Evolutionary conservation across 2,888 invertebrate species (phyloP), one percentile per base, ranked within the genome.

Genomic region (Polia nebulosa): DNA sequence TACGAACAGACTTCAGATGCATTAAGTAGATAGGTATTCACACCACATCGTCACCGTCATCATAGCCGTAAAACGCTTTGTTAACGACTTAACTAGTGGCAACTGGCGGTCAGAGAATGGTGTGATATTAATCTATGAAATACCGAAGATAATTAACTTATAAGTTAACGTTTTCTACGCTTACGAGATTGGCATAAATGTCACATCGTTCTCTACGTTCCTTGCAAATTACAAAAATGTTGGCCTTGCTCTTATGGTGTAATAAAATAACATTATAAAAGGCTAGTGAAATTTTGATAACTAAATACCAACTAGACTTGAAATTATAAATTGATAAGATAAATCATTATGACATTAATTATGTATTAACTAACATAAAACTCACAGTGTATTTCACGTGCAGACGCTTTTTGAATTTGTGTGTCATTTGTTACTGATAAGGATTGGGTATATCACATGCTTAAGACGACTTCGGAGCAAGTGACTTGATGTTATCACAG

Each of bases 201-300:
- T 84, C 85, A 76, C 85, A 78, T 72, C 51, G 56, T 83, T 83
- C 76, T 83, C 82, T 84, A 55, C 56, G 58, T 69, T 82, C 86
- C 85, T 90, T 87, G 86, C 85, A 87, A 85, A 87, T 87, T 89
- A 91, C 88, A 90, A 90, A 90, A 89, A 89, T 85, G 83, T 92
- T 93, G 91, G 93, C 93, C 93, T 94, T 94, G 92, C 92, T 93
- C 91, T 93, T 92, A 91, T 91, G 88, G 88, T 93, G 90, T 93
- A 91, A 87, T 90, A 89, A 92, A 90, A 89, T 92, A 90, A 93
- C 91, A 93, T 92, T 93, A 87, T 93, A 92, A 94, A 95, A 95
- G 95, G 95, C 95, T 95, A 95, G 95, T 95, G 95, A 95, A 93
- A 92, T 95, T 95, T 95, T 95, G 93, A 95, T 95, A 95, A 92